These are phyloP conservation scores for Melikaiella ostensackeni DNA, from an alignment of 2,888 invertebrate species.

Conservation along the genomic window DNA sequence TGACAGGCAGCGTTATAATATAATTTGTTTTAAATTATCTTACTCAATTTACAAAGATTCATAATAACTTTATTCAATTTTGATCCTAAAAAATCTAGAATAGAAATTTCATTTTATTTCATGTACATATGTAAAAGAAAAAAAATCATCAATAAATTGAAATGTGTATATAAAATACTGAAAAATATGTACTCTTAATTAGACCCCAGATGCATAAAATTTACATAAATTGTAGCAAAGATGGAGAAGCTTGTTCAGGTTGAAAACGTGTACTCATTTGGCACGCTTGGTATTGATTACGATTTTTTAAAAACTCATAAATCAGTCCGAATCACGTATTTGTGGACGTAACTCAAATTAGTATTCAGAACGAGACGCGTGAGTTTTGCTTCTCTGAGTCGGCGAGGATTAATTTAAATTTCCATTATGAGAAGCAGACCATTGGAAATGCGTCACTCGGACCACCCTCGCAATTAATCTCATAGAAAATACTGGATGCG, in stretches of 20 bases:
- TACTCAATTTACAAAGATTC: too few relatives aligned
- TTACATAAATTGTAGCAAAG: constrained; percentile 4
- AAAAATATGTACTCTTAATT: too few relatives aligned
- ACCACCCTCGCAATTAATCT: constrained; percentile 20
- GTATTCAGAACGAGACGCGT: constrained; percentile 29
- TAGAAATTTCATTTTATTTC: too few relatives aligned
- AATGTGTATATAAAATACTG: too few relatives aligned
- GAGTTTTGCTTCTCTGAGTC: constrained; percentile 19
- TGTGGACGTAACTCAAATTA: constrained; percentile 22
- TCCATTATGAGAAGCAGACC: constrained; percentile 27
- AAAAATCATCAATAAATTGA: too few relatives aligned
- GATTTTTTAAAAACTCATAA: constrained; percentile 26
- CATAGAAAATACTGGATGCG: neutral
- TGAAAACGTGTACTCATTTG: neutral
- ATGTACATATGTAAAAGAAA: too few relatives aligned
- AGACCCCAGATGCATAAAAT: neutral
- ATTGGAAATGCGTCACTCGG: neutral
- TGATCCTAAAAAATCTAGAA: too few relatives aligned
- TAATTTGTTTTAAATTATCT: too few relatives aligned
- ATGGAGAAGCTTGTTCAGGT: neutral
- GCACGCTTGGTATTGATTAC: constrained; percentile 6
- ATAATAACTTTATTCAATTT: too few relatives aligned
- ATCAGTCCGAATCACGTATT: constrained; percentile 30
- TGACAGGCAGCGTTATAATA: too few relatives aligned
- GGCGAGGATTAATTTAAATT: constrained; percentile 30